Base-by-base conservation (phyloP, 2,113 vertebrate genomes). In the Noctilio leporinus region DNA sequence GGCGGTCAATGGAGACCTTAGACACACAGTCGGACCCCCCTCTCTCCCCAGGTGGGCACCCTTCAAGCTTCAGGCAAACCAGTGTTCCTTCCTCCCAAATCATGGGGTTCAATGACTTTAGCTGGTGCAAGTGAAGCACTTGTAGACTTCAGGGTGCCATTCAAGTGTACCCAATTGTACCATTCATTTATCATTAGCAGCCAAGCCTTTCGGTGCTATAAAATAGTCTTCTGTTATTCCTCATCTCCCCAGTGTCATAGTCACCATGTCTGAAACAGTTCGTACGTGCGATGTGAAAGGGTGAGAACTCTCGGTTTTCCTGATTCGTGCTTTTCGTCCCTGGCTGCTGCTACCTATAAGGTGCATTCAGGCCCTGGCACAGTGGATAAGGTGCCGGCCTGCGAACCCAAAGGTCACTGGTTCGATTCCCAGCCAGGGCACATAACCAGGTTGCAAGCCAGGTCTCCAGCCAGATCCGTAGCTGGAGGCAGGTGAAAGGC, bases 251-350 rank as follows among this genome's bases (percentile, higher is more conserved):
- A 20, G 16, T 2, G 16, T 7, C 19, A 15, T 64, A 22, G 38
- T 4, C 30, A 26, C 43, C 2, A 10, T 6, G 43, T 55, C 40
- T 3, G 35, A 62, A 59, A 24, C 55, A 0, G 0, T 0, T 1
- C 2, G 3, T 4, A 0, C 38, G 65, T 40, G 30, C 62, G 0
- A 65, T 0, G 35, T 33, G 35, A 86, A 53, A 1, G 24, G 0
- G 45, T 59, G 20, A 65, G 43, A 83, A 20, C 24, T 14, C 33
- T 0, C 1, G 15, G 10, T 20, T 35, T 45, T 83, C 88, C 76
- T 49, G 19, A 16, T 38, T 10, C 0, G 0, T 19, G 45, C 70
- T 38, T 49, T 59, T 24, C n/a, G 12, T 3, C 16, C 55, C 73
- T 26, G 15, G 45, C 43, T 51, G 55, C 19, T 33, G 6, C 67